Evolutionary conservation across 1,140 invertebrate species (phyloP), one percentile per base, ranked within the genome.

Genomic region (Drosophila simulans): DNA sequence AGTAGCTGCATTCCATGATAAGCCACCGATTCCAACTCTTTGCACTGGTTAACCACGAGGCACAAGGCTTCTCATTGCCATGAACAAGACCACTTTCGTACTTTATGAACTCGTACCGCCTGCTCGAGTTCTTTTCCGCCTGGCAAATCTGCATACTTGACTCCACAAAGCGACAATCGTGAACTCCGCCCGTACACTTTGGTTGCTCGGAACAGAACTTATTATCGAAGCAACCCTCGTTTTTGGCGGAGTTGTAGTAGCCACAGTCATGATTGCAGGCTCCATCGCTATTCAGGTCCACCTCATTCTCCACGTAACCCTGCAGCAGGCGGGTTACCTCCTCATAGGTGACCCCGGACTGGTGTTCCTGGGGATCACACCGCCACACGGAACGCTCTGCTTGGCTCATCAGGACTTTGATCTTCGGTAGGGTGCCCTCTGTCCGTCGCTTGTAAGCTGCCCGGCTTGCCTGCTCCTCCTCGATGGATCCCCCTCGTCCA

Each of bases 1-100:
- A 98, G 90, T 97, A 98, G 15, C 96, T 97, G 92, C 97, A 98
- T 86, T 98, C 97, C 94, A 95, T 96, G 68, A 97, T 95, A 2
- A 96, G 80, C 94, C 95, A 94, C n/a, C 95, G 93, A 96, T 96
- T 97, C 96, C 97, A 97, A 66, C 96, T 97, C 83, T 98, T 96
- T 5, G 94, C 94, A 92, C 96, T 96, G 2, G 93, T 94, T 1
- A 93, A 93, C 12, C 93, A 93, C 8, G 92, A 91, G 0, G 51
- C 45, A 90, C 96, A 97, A 0, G 4, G 11, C 2, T 84, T 88
- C 39, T 93, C 93, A 25, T 94, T 84, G 7, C 97, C 97, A 1
- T 96, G 93, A 0, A 93, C 81, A 11, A 93, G 91, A 7, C 96
- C 96, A 89, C 96, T 96, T 84, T 97, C 95, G 75, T 97, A 98